These are phyloP conservation scores for Ctenopoma multispine DNA, from an alignment of 2,797 vertebrate species.

Conservation along the genomic window DNA sequence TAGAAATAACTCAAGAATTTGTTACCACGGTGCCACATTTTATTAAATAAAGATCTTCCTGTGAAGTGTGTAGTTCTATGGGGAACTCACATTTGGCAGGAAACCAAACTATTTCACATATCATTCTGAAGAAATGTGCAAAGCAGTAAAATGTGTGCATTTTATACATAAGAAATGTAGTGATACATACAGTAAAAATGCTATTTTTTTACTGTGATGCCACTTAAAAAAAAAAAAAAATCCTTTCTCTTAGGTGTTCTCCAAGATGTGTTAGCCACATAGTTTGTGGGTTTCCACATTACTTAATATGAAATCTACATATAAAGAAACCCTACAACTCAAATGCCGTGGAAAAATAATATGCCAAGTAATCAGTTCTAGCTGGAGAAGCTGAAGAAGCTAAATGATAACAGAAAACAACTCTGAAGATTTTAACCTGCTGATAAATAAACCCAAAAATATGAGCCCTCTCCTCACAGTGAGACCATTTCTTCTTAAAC, in stretches of 20 bases:
- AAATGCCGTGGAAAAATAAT: too few relatives aligned
- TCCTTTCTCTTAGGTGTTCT: neutral
- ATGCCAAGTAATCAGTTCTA: too few relatives aligned
- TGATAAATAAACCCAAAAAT: constrained; percentile 32
- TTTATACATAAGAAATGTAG: neutral
- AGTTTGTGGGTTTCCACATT: neutral
- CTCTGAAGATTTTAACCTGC: too few relatives aligned
- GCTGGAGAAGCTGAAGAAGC: too few relatives aligned
- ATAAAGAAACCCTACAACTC: too few relatives aligned
- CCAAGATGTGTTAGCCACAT: neutral
- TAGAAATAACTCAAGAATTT: neutral
- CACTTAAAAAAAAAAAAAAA: constrained; percentile 12
- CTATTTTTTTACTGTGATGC: neutral
- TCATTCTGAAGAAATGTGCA: neutral
- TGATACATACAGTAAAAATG: neutral
- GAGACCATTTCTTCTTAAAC: neutral
- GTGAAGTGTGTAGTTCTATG: neutral
- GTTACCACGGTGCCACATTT: neutral
- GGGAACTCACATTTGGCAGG: neutral
- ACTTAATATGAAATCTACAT: too few relatives aligned
- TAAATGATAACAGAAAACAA: too few relatives aligned
- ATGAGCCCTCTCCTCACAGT: constrained; percentile 24
- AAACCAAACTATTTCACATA: neutral
- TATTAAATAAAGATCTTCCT: neutral
- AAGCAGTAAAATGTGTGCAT: neutral